Evolutionary conservation across 2,797 vertebrate species (phyloP), one percentile per base, ranked within the genome.

Genomic region (Ptychadena robeensis): DNA sequence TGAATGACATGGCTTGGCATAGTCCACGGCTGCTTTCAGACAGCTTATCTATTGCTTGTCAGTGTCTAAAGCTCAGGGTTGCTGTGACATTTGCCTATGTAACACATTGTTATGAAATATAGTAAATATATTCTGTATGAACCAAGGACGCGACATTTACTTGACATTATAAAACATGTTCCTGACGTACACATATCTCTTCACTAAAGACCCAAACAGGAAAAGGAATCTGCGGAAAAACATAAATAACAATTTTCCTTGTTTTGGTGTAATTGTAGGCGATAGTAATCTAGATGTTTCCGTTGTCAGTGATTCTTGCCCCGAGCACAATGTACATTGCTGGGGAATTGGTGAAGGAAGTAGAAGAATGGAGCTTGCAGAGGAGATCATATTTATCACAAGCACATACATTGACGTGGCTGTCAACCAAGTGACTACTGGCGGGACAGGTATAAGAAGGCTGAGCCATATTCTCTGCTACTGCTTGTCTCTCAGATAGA

Each of bases 231-330:
- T 38, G 25, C 38, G 12, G 30, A 31, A 48, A 80, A 80, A 73
- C 28, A 80, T 64, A 72, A 80, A 18, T 48, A 73, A 28, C 27
- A 72, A 32, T 32, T 73, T 61, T 61, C 25, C 44, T 25, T 72
- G 27, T 71, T 72, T 65, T 73, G 31, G 65, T 80, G 35, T 64
- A 63, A 44, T 65, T 64, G 64, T 27, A 80, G 65, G 44, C 72
- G 68, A 71, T 73, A 12, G 61, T 28, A 44, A 80, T 65, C 69
- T 40, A 12, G 37, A 30, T 40, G 27, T 48, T 35, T 35, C 61
- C 64, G 34, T 63, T 64, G 53, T 72, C 79, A 73, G 28, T 44
- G 57, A 25, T 63, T 80, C 25, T 73, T 40, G 79, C 79, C 79
- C 15, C 18, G 25, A 68, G 79, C 79, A 34, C n/a, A 34, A 35